Evolutionary conservation across 2,888 invertebrate genomes (phyloP).

Genomic region (Oxyscelio sp.): DNA sequence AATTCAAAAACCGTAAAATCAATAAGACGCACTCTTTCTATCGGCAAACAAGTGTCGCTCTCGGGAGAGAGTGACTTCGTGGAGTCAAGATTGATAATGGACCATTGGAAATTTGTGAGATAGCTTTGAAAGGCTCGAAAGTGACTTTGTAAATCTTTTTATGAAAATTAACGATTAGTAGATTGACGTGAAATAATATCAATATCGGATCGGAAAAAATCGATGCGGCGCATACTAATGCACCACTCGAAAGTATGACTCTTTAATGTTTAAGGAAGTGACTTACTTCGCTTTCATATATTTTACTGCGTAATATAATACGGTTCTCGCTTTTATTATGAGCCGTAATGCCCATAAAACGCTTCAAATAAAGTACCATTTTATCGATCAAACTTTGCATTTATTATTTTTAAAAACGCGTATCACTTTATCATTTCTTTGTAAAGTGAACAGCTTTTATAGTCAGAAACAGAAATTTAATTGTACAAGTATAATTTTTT

Average conservation of each 20-base stretch:
- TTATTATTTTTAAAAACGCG: too few species aligned
- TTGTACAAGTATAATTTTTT: too few species aligned
- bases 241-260: slow-evolving; percentile 29
- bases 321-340: slow-evolving; percentile 43
- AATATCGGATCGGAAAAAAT: slow-evolving; percentile 36
- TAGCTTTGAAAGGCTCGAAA: slow-evolving; percentile 23
- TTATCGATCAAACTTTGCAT: too few species aligned
- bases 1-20: background rate
- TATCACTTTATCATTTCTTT: too few species aligned
- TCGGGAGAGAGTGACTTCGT: background rate
- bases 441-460: too few species aligned
- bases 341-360: slow-evolving; percentile 2
- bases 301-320: slow-evolving; percentile 48
- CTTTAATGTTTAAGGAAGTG: slow-evolving; percentile 41
- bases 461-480: too few species aligned
- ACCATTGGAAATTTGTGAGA: slow-evolving; percentile 5
- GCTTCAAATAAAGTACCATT: too few species aligned
- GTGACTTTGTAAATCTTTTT: slow-evolving; percentile 42
- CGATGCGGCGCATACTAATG: slow-evolving; percentile 9
- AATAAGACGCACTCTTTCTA: background rate
- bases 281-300: slow-evolving; percentile 36
- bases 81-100: slow-evolving; percentile 17
- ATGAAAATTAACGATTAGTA: slow-evolving; percentile 42
- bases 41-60: slow-evolving; percentile 23
- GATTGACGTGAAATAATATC: slow-evolving; percentile 46